A percentile compares a stretch with the other conserved stretches of the same genome.
Conservation (phyloP, 2,888 invertebrate genomes). For the Dryadula phaetusa region DNA sequence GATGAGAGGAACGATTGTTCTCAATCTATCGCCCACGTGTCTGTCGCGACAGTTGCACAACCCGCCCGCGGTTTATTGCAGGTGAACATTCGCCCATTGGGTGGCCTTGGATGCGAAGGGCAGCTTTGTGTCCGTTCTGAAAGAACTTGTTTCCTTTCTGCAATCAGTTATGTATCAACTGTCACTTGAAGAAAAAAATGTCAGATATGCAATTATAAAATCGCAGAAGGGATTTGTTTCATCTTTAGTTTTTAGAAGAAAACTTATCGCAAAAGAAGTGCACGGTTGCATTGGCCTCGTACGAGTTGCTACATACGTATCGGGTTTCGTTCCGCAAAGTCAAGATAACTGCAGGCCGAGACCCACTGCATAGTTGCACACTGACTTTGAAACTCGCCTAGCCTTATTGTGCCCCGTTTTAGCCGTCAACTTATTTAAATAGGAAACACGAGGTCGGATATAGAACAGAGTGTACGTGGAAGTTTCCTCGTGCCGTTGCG, state of each 20-base stretch:
- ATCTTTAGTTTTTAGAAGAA: background rate
- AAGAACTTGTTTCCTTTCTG: constrained; percentile 51
- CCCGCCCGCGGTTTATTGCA: constrained; percentile 57
- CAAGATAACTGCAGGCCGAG: constrained; percentile 71
- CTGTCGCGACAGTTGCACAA: constrained; percentile 71
- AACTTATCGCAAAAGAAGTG: constrained; percentile 27
- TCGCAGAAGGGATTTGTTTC: background rate
- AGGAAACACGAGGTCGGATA: constrained; percentile 69
- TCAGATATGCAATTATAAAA: background rate
- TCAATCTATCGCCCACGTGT: constrained; percentile 56
- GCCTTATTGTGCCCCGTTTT: constrained; percentile 70
- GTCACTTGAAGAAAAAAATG: background rate
- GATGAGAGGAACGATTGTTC: constrained; percentile 75
- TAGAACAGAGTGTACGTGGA: constrained; percentile 61
- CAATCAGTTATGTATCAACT: constrained; percentile 52
- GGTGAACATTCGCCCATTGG: constrained; percentile 61
- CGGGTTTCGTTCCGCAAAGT: constrained; percentile 82
- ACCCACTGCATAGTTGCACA: constrained; percentile 65
- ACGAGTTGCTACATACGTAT: constrained; percentile 70
- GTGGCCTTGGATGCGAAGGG: constrained; percentile 60
- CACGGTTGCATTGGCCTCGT: constrained; percentile 65
- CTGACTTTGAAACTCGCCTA: constrained; percentile 68
- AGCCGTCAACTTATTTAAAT: constrained; percentile 69
- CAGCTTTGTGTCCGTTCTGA: constrained; percentile 45
- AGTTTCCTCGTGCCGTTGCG: constrained; percentile 59